Percentiles rank a stretch among this genome's conserved stretches.
These are phyloP conservation scores for Dasypus novemcinctus DNA, from an alignment of 2,113 vertebrate species.

Conservation along the genomic window DNA sequence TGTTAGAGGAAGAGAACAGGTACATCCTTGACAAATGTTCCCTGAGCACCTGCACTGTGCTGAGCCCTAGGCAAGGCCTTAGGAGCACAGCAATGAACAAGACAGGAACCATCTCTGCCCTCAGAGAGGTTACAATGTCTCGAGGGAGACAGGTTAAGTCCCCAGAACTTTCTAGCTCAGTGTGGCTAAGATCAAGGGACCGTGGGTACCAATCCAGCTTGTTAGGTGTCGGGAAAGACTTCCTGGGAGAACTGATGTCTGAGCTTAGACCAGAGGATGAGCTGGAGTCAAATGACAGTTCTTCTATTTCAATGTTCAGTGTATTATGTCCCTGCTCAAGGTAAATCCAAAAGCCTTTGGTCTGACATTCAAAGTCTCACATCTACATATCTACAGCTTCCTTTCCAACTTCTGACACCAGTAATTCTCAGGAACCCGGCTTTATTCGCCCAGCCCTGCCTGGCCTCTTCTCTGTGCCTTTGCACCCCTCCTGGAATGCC, in stretches of 20 bases:
- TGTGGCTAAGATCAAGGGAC: neutral
- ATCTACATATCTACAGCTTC: neutral
- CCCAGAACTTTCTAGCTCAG: neutral
- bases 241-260: neutral
- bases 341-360: conserved; percentile 16
- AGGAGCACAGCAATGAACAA: neutral
- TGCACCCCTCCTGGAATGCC: neutral
- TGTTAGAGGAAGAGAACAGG: neutral
- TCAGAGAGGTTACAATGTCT: neutral
- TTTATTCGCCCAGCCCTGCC: neutral
- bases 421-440: neutral
- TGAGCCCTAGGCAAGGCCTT: neutral
- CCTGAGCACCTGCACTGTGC: neutral
- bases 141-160: neutral
- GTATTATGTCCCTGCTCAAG: neutral
- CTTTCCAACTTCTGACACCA: neutral
- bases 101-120: neutral
- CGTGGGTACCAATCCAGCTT: neutral
- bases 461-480: neutral
- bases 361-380: neutral
- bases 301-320: neutral
- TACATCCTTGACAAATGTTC: neutral
- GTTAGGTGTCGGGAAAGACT: neutral
- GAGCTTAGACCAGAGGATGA: neutral
- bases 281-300: neutral